Evolutionary conservation across 1,140 invertebrate species (phyloP).

Genomic region (Plectrocnemia conspersa): DNA sequence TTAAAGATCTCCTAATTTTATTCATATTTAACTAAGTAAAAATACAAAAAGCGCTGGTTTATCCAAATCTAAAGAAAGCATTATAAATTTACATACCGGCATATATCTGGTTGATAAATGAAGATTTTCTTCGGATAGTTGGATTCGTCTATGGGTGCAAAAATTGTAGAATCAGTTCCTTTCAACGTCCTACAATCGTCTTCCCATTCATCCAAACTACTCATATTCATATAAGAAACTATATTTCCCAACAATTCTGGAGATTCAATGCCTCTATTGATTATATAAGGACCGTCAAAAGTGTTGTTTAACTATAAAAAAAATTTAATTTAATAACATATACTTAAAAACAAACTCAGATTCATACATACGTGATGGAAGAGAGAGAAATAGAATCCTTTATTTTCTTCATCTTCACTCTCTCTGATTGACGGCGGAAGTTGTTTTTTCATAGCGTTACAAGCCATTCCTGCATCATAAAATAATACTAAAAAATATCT

Average conservation of each 20-base stretch:
- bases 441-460: constrained; percentile 44
- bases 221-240: constrained; percentile 48
- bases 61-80: too few species aligned
- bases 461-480: constrained; percentile 44
- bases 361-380: constrained; percentile 50
- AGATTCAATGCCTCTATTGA: constrained; percentile 50
- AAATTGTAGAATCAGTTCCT: constrained; percentile 57
- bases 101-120: constrained; percentile 56
- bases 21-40: too few species aligned
- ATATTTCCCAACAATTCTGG: constrained; percentile 51
- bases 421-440: constrained; percentile 43
- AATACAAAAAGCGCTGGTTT: too few species aligned
- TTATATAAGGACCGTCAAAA: constrained; percentile 50
- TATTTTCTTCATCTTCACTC: constrained; percentile 39
- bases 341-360: background rate
- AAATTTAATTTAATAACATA: too few species aligned
- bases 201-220: constrained; percentile 43
- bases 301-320: constrained; percentile 53
- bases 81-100: constrained; percentile 46
- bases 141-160: constrained; percentile 50
- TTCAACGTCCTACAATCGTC: constrained; percentile 52
- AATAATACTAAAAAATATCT: background rate
- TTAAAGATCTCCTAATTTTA: too few species aligned
- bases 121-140: constrained; percentile 45
- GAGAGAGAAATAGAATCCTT: constrained; percentile 51